Percentiles rank a stretch among this genome's conserved stretches.
Evolutionary conservation across 1,140 invertebrate genomes (phyloP).

Genomic region (Branchinecta lindahli): DNA sequence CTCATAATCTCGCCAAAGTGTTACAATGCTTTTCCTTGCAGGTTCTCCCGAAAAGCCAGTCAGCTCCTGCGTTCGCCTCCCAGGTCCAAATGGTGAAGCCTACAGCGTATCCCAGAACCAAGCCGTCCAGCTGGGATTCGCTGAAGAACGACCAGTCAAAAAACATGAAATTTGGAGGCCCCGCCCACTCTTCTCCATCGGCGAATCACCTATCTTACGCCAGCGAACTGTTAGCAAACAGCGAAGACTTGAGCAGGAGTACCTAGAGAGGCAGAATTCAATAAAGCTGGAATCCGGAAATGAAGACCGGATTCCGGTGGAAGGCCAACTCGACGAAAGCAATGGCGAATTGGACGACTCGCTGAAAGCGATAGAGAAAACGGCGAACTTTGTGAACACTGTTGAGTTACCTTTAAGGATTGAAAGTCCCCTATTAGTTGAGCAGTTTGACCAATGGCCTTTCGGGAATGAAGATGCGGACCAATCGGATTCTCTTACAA

Average conservation of each 20-base stretch:
- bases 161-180: too few species aligned
- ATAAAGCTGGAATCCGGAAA: background rate
- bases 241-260: too few species aligned
- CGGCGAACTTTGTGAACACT: background rate
- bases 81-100: slow-evolving; percentile 60
- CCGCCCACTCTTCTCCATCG: background rate
- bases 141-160: background rate
- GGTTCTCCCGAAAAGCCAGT: slow-evolving; percentile 26
- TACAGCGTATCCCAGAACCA: slow-evolving; percentile 79
- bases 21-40: background rate
- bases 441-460: background rate
- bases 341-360: background rate
- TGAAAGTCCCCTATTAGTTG: background rate
- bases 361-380: background rate
- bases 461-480: background rate
- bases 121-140: slow-evolving; percentile 44
- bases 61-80: slow-evolving; percentile 51
- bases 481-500: background rate
- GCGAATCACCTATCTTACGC: background rate
- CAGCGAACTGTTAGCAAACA: background rate
- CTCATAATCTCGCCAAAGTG: too few species aligned
- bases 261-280: too few species aligned
- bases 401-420: slow-evolving; percentile 1
- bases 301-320: background rate
- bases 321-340: background rate